Evolutionary conservation across 1,140 invertebrate species (phyloP).

Genomic region (Ectropis grisescens): DNA sequence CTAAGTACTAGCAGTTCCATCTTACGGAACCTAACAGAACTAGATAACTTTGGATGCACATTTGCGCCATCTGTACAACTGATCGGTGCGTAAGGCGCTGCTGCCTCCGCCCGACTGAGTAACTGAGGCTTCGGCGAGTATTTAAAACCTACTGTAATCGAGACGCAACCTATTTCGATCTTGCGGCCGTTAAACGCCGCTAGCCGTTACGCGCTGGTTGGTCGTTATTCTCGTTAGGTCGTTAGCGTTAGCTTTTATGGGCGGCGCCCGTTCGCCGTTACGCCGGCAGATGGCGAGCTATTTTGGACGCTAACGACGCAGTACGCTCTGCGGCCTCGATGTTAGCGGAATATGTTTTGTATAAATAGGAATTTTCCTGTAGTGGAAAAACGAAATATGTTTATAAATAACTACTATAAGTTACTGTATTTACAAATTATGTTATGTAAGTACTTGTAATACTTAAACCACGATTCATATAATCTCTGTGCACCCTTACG

Average conservation of each 20-base stretch:
- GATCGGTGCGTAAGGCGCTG: constrained; percentile 39
- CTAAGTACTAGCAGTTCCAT: constrained; percentile 25
- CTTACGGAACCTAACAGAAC: constrained; percentile 22
- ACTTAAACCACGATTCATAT: too few species aligned
- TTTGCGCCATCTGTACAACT: constrained; percentile 32
- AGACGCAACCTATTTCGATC: constrained; percentile 39
- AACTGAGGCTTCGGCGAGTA: constrained; percentile 27
- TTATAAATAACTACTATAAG: too few species aligned
- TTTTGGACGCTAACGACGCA: constrained; percentile 5
- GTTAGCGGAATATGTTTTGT: too few species aligned
- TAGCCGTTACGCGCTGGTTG: constrained; percentile 26
- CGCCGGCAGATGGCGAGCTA: constrained; percentile 31
- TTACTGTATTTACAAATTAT: too few species aligned
- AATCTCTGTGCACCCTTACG: too few species aligned
- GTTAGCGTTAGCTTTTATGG: constrained; percentile 19
- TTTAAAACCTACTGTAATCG: constrained; percentile 34
- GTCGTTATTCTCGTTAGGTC: constrained; percentile 40
- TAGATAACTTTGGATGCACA: constrained; percentile 15
- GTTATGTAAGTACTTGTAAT: too few species aligned
- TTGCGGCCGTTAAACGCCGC: constrained; percentile 16
- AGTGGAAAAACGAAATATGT: too few species aligned
- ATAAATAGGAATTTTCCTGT: too few species aligned
- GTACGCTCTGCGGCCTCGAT: too few species aligned
- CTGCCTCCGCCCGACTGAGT: constrained; percentile 32
- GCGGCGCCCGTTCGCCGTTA: constrained; percentile 15